A percentile compares a stretch with the other conserved stretches of the same genome.
phyloP scores from a whole-genome alignment of 2,797 vertebrate species.

The Pangasius krempfi region DNA sequence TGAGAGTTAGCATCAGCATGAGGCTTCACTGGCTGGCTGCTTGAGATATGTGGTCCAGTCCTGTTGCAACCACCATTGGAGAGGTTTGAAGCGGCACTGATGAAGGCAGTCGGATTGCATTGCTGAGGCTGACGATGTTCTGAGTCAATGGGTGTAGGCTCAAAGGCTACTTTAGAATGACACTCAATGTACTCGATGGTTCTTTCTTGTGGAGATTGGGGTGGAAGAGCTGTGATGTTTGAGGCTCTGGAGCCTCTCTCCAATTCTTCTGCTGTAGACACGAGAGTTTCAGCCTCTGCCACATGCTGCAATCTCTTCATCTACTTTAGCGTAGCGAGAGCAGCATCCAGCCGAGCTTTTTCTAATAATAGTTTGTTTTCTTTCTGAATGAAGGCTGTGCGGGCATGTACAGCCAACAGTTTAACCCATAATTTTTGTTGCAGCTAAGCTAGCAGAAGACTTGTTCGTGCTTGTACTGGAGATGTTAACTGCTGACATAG shows the following conservation, averaged over 20 bases:
- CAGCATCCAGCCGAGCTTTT: neutral
- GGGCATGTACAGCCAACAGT: neutral
- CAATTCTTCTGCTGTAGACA: neutral
- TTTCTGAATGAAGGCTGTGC: neutral
- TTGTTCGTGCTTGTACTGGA: neutral
- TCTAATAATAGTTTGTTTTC: neutral
- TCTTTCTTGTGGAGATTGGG: conserved; percentile 1
- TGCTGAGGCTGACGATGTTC: too few species aligned
- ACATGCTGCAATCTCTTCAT: neutral
- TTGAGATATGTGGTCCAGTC: too few species aligned
- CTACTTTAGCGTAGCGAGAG: neutral
- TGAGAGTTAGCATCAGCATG: too few species aligned
- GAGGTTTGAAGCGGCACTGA: too few species aligned
- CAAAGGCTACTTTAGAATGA: conserved; percentile 3
- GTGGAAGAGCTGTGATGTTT: neutral
- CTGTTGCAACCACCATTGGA: too few species aligned
- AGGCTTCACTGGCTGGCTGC: too few species aligned
- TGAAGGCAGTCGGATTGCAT: too few species aligned
- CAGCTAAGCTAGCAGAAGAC: neutral
- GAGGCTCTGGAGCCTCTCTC: neutral
- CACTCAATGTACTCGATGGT: neutral
- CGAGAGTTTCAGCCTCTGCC: neutral
- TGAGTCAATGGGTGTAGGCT: neutral
- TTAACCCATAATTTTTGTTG: neutral
- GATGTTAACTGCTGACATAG: neutral